Conservation (phyloP, 2,113 vertebrate species). For the Athene cunicularia region DNA sequence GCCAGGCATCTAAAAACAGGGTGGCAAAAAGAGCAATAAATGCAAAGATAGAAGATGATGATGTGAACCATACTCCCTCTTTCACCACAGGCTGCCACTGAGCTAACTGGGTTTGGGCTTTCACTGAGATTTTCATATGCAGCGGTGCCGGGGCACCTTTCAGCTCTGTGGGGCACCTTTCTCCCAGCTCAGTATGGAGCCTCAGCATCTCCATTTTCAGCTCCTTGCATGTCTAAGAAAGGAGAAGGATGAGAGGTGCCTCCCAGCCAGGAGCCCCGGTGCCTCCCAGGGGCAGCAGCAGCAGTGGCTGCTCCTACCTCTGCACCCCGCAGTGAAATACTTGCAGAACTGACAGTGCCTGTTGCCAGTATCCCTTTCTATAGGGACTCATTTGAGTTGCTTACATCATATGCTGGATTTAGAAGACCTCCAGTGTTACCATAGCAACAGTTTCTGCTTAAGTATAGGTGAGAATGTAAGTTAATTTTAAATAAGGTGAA, state of each 20-base stretch:
- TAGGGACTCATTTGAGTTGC: neutral
- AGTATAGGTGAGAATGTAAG: conserved; percentile 71
- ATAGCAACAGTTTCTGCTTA: conserved; percentile 67
- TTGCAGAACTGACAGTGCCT: neutral
- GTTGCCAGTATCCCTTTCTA: neutral
- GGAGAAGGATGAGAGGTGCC: neutral
- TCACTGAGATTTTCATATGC: neutral
- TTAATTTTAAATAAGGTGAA: conserved; percentile 73
- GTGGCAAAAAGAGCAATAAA: neutral
- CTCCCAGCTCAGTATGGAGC: neutral
- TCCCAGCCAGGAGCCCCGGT: accelerated
- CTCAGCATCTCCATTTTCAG: neutral
- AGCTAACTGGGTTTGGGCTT: neutral
- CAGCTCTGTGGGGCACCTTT: neutral
- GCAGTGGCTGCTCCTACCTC: neutral
- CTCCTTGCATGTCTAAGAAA: neutral
- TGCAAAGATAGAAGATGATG: neutral
- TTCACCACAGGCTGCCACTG: accelerated
- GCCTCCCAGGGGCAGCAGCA: neutral
- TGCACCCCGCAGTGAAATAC: neutral
- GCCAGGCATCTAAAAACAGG: neutral
- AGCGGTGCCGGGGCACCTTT: neutral
- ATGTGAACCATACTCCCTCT: neutral
- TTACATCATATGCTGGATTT: conserved; percentile 53
- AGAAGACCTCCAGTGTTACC: conserved; percentile 57